These are phyloP conservation scores for Choreutis nemorana DNA, from an alignment of 2,888 invertebrate species.

Conservation along the genomic window DNA sequence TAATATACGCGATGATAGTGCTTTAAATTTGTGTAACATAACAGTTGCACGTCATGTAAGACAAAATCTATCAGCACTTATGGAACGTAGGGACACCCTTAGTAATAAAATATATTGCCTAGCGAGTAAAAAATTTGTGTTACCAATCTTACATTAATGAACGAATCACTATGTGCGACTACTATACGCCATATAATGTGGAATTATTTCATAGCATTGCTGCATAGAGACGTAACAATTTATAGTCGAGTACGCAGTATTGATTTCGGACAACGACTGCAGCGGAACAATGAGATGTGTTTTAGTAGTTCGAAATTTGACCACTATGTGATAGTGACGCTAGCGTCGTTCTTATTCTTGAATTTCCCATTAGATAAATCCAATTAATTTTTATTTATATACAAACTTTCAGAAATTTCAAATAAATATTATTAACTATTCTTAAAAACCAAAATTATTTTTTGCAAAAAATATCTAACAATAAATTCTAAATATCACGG, in stretches of 20 bases:
- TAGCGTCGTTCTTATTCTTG: slow-evolving; percentile 14
- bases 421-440: no score
- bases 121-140: slow-evolving; percentile 60
- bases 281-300: slow-evolving; percentile 32
- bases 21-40: slow-evolving; percentile 29
- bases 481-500: no score
- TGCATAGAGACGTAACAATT: slow-evolving; percentile 60
- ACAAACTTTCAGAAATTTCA: no score
- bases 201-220: slow-evolving; percentile 64
- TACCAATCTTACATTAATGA: slow-evolving; percentile 68
- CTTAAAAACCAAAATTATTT: no score
- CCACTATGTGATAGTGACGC: slow-evolving; percentile 31
- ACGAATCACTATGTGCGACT: slow-evolving; percentile 67
- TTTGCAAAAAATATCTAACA: no score
- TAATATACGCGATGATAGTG: background rate
- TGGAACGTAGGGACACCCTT: slow-evolving; percentile 49
- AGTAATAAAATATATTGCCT: slow-evolving; percentile 47
- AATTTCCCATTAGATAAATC: no score
- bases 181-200: slow-evolving; percentile 64
- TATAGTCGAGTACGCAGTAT: slow-evolving; percentile 59
- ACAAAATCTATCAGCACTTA: no score
- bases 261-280: slow-evolving; percentile 60
- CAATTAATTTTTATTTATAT: no score
- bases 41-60: slow-evolving; percentile 47
- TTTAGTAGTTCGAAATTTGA: slow-evolving; percentile 39